Evolutionary conservation across 2,797 vertebrate genomes (phyloP).

Genomic region (Hypotaenidia philippensis): DNA sequence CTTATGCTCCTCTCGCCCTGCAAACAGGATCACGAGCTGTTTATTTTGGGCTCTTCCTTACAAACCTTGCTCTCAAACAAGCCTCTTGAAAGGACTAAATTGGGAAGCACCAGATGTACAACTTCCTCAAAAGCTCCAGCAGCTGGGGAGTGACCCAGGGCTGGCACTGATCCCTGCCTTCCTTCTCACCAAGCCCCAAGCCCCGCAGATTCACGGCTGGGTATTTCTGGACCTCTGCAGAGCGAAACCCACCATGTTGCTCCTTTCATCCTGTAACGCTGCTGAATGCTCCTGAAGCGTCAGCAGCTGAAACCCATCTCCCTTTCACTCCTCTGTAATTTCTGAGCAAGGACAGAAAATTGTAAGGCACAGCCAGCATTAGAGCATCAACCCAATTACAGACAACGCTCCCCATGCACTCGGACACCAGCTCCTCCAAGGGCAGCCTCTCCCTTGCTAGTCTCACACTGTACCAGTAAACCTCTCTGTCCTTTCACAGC

Average conservation of each 20-base stretch:
- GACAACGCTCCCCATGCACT: neutral
- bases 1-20: neutral
- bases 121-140: neutral
- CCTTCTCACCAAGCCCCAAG: neutral
- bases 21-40: neutral
- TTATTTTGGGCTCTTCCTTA: conserved; percentile 36
- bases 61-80: neutral
- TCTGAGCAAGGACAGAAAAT: conserved; percentile 35
- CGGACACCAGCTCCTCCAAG: neutral
- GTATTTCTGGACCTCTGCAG: conserved; percentile 10
- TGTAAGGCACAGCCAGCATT: neutral
- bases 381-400: neutral
- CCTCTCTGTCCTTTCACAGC: neutral
- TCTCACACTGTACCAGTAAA: neutral
- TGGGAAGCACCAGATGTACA: conserved; percentile 5
- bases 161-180: neutral
- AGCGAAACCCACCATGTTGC: neutral
- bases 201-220: neutral
- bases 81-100: conserved; percentile 23
- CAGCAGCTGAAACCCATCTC: conserved; percentile 44
- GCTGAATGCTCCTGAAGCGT: neutral
- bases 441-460: neutral
- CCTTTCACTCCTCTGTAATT: conserved; percentile 43
- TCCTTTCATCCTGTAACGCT: neutral
- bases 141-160: neutral